Evolutionary conservation across 1,140 invertebrate species (phyloP), one percentile per base, ranked within the genome.

Genomic region (Idris sp.): DNA sequence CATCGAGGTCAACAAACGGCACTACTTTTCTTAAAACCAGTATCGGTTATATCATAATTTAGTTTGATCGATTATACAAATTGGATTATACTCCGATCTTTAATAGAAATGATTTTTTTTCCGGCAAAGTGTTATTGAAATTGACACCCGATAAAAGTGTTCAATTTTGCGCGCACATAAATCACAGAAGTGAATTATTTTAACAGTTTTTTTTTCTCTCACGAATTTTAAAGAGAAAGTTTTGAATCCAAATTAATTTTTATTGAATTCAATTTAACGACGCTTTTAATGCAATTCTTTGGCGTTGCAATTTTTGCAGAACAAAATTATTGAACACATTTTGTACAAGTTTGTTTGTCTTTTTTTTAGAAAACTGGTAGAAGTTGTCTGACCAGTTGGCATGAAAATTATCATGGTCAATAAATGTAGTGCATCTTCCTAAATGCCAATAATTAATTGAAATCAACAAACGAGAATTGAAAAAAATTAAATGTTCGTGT

Each of bases 351-450:
- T n/a, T n/a, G n/a, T n/a, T n/a, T n/a, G n/a, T n/a, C n/a, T n/a
- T n/a, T n/a, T n/a, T n/a, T n/a, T n/a, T n/a, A n/a, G 28, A 2
- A 30, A 71, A 71, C 67, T 62, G 58, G 67, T 61, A 40, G 15
- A 71, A 40, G 49, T 71, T 48, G 67, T 10, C 13, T 16, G 28
- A 71, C 67, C 56, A 62, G 67, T 71, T 35, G n/a, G 67, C 67
- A 71, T 61, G 33, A 62, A 62, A 64, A 64, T 54, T 64, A 72
- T 58, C 58, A 33, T 43, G 51, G 64, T 56, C 58, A 58, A 64
- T 64, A 43, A 64, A 43, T 44, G 51, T n/a, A n/a, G 59, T 35
- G 58, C 58, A 64, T 54, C 58, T 72, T 33, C 62, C n/a, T 9
- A 58, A 64, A 72, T 49, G 36, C 28, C 35, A 51, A 64, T 64